A percentile compares a stretch with the other conserved stretches of the same genome.
These are phyloP conservation scores for Antechinus stuartii DNA, from an alignment of 2,113 vertebrate genomes.

Conservation along the genomic window DNA sequence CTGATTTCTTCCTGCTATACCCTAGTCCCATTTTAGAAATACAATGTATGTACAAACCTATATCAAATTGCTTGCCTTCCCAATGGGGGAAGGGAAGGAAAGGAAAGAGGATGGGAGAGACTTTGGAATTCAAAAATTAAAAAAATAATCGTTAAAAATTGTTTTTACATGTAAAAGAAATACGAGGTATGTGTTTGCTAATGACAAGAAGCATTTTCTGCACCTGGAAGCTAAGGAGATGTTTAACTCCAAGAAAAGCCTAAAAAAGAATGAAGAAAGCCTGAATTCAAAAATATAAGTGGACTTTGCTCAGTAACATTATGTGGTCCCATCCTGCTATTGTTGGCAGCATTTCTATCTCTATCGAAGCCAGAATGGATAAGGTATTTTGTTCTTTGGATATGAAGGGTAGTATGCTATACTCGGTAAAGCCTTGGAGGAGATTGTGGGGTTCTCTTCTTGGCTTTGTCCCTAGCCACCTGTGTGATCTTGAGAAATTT, in stretches of 20 bases:
- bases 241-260: neutral
- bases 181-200: neutral
- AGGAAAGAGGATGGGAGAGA: neutral
- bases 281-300: neutral
- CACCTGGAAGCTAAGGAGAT: constrained; percentile 27
- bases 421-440: neutral
- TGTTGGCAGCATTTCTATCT: neutral
- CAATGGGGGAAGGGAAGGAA: neutral
- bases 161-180: neutral
- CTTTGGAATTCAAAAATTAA: neutral
- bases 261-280: neutral
- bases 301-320: neutral
- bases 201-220: constrained; percentile 46
- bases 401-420: neutral
- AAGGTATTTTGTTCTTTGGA: neutral
- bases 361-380: neutral
- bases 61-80: neutral
- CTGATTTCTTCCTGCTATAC: constrained; percentile 54
- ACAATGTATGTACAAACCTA: neutral
- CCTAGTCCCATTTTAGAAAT: constrained; percentile 21
- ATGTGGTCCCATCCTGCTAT: neutral
- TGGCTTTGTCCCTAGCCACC: neutral
- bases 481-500: no score
- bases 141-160: neutral
- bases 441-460: neutral